phyloP scores from a whole-genome alignment of 2,113 vertebrate species.

The Danionella cerebrum region DNA sequence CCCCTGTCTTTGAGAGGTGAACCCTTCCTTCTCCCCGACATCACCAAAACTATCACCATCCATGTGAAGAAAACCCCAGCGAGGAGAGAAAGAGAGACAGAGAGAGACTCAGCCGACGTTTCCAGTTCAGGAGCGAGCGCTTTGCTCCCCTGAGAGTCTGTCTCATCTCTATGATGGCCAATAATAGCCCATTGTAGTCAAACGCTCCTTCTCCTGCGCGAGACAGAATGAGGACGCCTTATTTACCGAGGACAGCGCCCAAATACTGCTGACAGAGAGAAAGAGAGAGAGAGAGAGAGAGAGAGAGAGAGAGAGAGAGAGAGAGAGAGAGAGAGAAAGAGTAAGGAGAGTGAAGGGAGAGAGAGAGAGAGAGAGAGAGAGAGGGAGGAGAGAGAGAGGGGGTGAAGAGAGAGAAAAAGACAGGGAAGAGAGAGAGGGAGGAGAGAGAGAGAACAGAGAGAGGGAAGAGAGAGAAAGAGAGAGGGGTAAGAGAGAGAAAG shows the following conservation, averaged over 20 bases:
- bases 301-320: not conserved
- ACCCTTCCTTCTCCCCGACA: too few species aligned
- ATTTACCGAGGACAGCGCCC: slow-evolving; percentile 66
- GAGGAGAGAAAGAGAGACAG: slow-evolving; percentile 32
- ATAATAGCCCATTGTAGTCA: slow-evolving; percentile 83
- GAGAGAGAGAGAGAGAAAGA: not conserved
- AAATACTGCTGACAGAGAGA: slow-evolving; percentile 70
- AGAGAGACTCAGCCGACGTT: slow-evolving; percentile 72
- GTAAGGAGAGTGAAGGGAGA: too few species aligned
- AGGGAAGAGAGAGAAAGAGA: too few species aligned
- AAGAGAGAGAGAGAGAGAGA: slow-evolving; percentile 25
- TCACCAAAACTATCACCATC: too few species aligned
- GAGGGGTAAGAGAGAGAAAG: too few species aligned
- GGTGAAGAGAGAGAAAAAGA: too few species aligned
- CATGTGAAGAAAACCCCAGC: too few species aligned
- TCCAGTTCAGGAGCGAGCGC: slow-evolving; percentile 71
- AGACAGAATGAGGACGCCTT: slow-evolving; percentile 77
- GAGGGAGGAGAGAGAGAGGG: too few species aligned
- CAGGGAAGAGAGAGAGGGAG: too few species aligned
- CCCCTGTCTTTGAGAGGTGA: too few species aligned
- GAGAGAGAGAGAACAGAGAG: too few species aligned
- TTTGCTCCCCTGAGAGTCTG: slow-evolving; percentile 74
- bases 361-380: too few species aligned
- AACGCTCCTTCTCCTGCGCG: slow-evolving; percentile 71
- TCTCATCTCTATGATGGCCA: slow-evolving; percentile 78